These are phyloP conservation scores for Bradypodion pumilum DNA, from an alignment of 2,797 vertebrate genomes.

Conservation along the genomic window DNA sequence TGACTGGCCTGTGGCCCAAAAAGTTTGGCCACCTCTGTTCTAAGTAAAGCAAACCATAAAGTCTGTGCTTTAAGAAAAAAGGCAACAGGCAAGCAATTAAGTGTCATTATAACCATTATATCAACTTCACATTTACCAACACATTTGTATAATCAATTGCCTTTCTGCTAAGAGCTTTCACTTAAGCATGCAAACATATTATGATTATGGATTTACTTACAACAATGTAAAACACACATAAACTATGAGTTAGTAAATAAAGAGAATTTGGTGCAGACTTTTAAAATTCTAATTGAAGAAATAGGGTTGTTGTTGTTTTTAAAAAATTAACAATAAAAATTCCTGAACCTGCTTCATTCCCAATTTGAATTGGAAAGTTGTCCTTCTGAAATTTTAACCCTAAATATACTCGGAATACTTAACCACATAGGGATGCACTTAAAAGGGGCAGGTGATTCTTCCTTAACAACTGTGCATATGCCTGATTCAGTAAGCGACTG, in stretches of 20 bases:
- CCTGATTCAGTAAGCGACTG: conserved; percentile 53
- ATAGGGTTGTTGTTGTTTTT: conserved; percentile 26
- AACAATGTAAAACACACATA: conserved; percentile 64
- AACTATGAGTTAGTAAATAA: conserved; percentile 69
- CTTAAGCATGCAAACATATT: conserved; percentile 75
- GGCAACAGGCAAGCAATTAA: conserved; percentile 49
- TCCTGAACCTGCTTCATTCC: conserved; percentile 34
- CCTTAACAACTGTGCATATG: conserved; percentile 40
- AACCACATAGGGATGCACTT: conserved; percentile 11
- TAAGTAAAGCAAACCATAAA: conserved; percentile 59
- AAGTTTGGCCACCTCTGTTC: too few relatives aligned
- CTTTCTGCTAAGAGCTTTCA: conserved; percentile 65
- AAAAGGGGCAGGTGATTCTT: conserved; percentile 33
- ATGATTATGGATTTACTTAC: conserved; percentile 64
- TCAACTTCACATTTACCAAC: conserved; percentile 66
- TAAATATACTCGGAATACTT: conserved; percentile 45
- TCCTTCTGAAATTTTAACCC: conserved; percentile 48
- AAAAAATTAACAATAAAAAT: conserved; percentile 31
- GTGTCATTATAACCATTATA: conserved; percentile 64
- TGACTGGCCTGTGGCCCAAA: too few relatives aligned
- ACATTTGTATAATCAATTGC: conserved; percentile 59
- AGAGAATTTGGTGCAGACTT: conserved; percentile 61
- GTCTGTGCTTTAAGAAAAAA: conserved; percentile 56
- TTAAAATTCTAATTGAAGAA: conserved; percentile 64
- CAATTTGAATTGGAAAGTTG: conserved; percentile 5